Conservation (phyloP, 2,797 vertebrate genomes). For the Ptychadena robeensis region DNA sequence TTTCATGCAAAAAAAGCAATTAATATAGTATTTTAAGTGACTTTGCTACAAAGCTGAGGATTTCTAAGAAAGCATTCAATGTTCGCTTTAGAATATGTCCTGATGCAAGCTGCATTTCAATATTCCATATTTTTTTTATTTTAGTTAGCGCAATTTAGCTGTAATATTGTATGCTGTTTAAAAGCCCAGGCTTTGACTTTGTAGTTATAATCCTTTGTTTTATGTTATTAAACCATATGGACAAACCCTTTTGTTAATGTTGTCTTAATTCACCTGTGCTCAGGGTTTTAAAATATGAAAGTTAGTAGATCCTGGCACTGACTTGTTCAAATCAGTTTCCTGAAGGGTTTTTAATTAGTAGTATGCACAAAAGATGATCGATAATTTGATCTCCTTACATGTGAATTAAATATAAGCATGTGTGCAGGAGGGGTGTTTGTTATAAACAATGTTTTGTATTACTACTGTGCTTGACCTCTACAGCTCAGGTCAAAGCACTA, state of each 20-base stretch:
- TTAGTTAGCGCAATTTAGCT: slow-evolving; percentile 72
- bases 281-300: slow-evolving; percentile 80
- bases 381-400: neutral
- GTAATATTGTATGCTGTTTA: slow-evolving; percentile 74
- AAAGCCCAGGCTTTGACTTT: slow-evolving; percentile 66
- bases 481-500: neutral
- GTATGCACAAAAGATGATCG: neutral
- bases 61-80: slow-evolving; percentile 71
- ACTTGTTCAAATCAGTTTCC: neutral
- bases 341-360: neutral
- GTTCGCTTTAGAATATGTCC: slow-evolving; percentile 97
- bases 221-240: slow-evolving; percentile 66
- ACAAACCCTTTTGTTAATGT: slow-evolving; percentile 76
- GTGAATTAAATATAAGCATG: neutral
- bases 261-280: slow-evolving; percentile 73
- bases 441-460: too few species aligned
- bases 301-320: neutral
- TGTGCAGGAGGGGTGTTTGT: neutral
- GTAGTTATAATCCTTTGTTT: slow-evolving; percentile 57
- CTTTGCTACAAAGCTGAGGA: slow-evolving; percentile 71
- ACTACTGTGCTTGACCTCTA: neutral
- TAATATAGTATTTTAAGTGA: slow-evolving; percentile 78
- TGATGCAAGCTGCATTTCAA: slow-evolving; percentile 99
- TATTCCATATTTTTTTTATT: slow-evolving; percentile 85
- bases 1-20: slow-evolving; percentile 74